Evolutionary conservation across 2,888 invertebrate species (phyloP).

Genomic region (Adelphocoris suturalis): DNA sequence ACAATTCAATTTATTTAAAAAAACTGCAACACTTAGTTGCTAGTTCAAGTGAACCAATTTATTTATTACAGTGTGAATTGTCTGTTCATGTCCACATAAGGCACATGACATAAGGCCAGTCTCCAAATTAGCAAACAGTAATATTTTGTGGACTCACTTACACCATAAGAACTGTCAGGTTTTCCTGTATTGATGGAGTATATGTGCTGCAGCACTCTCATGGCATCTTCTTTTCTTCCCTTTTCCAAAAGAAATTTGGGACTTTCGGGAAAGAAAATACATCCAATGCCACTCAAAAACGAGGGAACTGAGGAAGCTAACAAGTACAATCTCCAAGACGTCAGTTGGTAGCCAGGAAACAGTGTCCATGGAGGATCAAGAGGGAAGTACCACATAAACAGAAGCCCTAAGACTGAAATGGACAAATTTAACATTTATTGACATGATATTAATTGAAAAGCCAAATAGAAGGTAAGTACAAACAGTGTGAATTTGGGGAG

Average conservation of each 20-base stretch:
- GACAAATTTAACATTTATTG: neutral
- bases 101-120: no score
- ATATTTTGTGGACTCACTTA: neutral
- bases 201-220: conserved; percentile 83
- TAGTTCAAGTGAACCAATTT: no score
- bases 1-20: no score
- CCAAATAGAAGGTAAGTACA: neutral
- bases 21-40: no score
- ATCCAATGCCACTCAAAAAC: conserved; percentile 82
- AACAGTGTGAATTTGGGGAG: neutral
- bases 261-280: conserved; percentile 85
- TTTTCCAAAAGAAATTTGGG: conserved; percentile 88
- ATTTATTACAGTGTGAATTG: no score
- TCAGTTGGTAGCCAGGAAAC: conserved; percentile 75
- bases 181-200: conserved; percentile 85
- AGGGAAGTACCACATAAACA: conserved; percentile 24
- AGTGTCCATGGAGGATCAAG: neutral
- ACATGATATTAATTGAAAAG: neutral
- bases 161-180: conserved; percentile 82
- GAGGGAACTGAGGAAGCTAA: conserved; percentile 83
- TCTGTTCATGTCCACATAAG: no score
- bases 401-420: neutral
- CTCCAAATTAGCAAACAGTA: neutral
- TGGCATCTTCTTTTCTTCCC: conserved; percentile 84
- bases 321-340: conserved; percentile 81